Evolutionary conservation across 2,888 invertebrate species (phyloP), one percentile per base, ranked within the genome.

Genomic region (Caenorhabditis sulstoni): DNA sequence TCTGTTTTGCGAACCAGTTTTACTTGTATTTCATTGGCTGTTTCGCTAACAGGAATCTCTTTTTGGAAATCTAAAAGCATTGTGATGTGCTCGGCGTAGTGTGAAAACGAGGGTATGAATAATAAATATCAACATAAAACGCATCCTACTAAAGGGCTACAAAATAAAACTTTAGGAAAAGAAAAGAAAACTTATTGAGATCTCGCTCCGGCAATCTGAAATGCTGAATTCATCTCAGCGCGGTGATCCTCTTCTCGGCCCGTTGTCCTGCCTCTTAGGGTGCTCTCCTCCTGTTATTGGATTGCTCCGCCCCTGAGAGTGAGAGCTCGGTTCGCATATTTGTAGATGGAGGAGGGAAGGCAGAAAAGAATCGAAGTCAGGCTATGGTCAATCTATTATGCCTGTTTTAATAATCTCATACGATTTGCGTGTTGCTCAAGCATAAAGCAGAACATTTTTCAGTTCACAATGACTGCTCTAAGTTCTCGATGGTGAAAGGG

Each of bases 351-450:
- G 49, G n/a, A n/a, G 44, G 16, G 29, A 53, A 44, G 35, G 37
- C 3, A 23, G 53, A 8, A 22, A 20, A 29, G 47, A 22, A 53
- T 74, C 52, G 52, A 66, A 59, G 65, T 74, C 59, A 66, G 66
- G 39, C 22, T 66, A 66, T 74, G 65, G 59, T 74, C 78, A 71
- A 78, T 78, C 71, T 78, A 78, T 71, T 78, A 78, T 78, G 66
- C 78, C 66, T 47, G 66, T 66, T 78, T 78, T 78, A 78, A 71
- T 78, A 78, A 78, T 78, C 71, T 78, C 71, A 53, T 45, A 78
- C 71, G 61, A 64, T 53, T 73, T 64, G 41, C 47, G 52, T 68
- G 41, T 20, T 64, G 73, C 64, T 73, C 62, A 68, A 68, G 68
- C 76, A 68, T 76, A 52, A 76, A 76, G 35, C 37, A 58, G 53